These are phyloP conservation scores for Brachymystax lenok DNA, from an alignment of 2,797 vertebrate genomes.

Conservation along the genomic window DNA sequence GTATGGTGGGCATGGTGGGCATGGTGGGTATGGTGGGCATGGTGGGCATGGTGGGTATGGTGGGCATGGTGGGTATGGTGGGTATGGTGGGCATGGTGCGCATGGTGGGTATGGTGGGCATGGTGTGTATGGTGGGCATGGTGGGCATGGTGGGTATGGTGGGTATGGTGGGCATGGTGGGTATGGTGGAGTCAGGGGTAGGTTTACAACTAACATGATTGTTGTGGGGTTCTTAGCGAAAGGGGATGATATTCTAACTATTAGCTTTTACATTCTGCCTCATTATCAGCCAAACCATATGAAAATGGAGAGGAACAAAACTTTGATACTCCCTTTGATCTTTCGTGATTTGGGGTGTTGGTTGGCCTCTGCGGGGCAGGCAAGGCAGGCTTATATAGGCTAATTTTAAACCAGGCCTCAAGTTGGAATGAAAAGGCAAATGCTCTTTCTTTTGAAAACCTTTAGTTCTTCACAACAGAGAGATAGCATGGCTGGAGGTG, in stretches of 20 bases:
- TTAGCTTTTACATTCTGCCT: conserved; percentile 57
- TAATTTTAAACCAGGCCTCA: neutral
- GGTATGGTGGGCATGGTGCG: too few species aligned
- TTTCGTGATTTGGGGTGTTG: neutral
- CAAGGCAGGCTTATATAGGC: neutral
- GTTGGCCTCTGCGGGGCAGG: neutral
- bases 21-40: conserved; percentile 52
- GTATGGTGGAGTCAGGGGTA: conserved; percentile 57
- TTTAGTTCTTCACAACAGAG: neutral
- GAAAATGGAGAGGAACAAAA: neutral
- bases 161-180: conserved; percentile 61
- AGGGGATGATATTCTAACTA: conserved; percentile 52
- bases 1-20: conserved; percentile 49
- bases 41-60: conserved; percentile 61
- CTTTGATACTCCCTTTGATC: neutral
- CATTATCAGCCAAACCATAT: conserved; percentile 42
- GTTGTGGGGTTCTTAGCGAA: conserved; percentile 43
- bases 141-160: conserved; percentile 60
- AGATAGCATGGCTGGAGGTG: neutral
- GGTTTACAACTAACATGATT: conserved; percentile 64
- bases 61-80: conserved; percentile 56
- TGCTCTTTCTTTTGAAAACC: neutral
- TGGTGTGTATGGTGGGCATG: conserved; percentile 52
- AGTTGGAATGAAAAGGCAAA: neutral
- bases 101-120: conserved; percentile 52